A percentile compares a stretch with the other conserved stretches of the same genome.
Conservation (phyloP, 2,113 vertebrate species). For the Speoplatyrhinus poulsoni region DNA sequence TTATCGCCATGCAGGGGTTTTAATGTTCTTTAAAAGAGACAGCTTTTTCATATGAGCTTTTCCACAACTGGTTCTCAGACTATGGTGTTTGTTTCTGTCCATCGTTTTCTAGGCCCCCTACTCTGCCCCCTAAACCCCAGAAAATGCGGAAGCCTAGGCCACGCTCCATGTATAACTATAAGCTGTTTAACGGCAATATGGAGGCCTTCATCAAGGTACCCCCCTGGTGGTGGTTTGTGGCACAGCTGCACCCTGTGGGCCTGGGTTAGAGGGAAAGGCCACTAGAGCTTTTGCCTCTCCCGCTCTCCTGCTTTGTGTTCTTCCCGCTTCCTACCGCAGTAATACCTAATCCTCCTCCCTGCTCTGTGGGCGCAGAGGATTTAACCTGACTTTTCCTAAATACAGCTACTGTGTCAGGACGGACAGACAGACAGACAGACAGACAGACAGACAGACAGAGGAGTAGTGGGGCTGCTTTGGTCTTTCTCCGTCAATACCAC, state of each 20-base stretch:
- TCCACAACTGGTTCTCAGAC: constrained; percentile 36
- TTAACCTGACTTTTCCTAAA: constrained; percentile 16
- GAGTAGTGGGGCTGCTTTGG: constrained; percentile 33
- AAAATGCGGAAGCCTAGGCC: constrained; percentile 99
- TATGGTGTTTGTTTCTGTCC: constrained; percentile 71
- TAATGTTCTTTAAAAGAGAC: neutral
- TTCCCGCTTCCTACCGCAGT: constrained; percentile 49
- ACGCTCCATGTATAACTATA: constrained; percentile 97
- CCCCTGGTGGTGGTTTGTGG: constrained; percentile 73
- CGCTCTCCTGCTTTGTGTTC: constrained; percentile 54
- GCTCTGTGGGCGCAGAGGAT: neutral
- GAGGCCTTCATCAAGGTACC: constrained; percentile 99
- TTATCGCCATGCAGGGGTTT: neutral
- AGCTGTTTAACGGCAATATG: constrained; percentile 99
- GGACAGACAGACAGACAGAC: constrained; percentile 20
- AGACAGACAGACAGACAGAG: neutral
- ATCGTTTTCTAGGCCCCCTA: constrained; percentile 90
- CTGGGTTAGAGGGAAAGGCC: constrained; percentile 74
- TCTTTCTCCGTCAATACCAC: constrained; percentile 25
- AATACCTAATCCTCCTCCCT: constrained; percentile 54
- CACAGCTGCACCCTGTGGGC: constrained; percentile 68
- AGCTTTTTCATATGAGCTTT: constrained; percentile 9
- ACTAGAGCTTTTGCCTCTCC: constrained; percentile 59
- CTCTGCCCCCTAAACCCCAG: constrained; percentile 99
- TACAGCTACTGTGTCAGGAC: constrained; percentile 10